Conservation (phyloP, 2,113 vertebrate species). For the Micromys minutus region DNA sequence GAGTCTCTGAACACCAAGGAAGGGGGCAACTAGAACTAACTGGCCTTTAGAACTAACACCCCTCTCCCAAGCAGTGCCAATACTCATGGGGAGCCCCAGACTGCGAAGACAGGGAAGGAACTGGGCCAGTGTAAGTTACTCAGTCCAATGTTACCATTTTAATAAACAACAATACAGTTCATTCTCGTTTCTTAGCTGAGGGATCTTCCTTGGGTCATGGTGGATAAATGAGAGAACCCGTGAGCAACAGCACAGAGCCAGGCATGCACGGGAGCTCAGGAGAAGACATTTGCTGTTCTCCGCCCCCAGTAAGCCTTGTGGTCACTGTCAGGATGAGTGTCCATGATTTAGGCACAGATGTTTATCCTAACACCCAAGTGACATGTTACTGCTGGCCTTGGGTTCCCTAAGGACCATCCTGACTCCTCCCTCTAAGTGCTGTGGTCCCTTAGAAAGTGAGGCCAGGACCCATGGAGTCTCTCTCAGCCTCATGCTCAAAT, state of each 20-base stretch:
- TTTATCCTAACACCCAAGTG: neutral
- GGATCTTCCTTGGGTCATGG: neutral
- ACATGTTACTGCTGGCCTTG: neutral
- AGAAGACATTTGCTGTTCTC: neutral
- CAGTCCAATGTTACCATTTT: neutral
- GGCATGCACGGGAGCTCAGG: neutral
- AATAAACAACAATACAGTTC: neutral
- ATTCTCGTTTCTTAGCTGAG: neutral
- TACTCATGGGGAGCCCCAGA: neutral
- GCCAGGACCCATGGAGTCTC: neutral
- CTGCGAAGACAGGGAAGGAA: rapidly evolving
- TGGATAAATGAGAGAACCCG: neutral
- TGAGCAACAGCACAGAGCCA: neutral
- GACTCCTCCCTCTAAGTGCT: neutral
- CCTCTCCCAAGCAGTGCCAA: neutral
- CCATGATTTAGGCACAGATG: neutral
- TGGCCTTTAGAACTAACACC: neutral
- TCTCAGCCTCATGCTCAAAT: neutral
- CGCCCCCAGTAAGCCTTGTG: neutral
- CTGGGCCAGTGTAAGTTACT: neutral
- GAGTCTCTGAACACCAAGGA: neutral
- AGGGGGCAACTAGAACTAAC: neutral
- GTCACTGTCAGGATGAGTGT: neutral
- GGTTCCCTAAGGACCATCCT: neutral
- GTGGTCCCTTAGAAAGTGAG: neutral